Evolutionary conservation across 2,113 vertebrate genomes (phyloP), one percentile per base, ranked within the genome.

Genomic region (Speoplatyrhinus poulsoni): DNA sequence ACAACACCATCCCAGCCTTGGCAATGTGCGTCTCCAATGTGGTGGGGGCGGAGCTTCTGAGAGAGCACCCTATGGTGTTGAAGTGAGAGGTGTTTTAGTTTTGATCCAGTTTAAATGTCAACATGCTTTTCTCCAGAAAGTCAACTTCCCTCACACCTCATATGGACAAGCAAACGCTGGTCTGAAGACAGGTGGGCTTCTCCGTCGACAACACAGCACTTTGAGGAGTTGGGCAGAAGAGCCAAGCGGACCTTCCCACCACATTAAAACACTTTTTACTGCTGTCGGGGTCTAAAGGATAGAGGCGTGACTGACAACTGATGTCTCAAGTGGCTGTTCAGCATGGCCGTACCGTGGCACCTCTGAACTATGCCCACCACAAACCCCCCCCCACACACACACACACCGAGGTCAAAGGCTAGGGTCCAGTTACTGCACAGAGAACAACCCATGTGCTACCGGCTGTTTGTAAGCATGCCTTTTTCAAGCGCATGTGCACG

Each of bases 371-470:
- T 26, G 26, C 26, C 26, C 26, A 26, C 26, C 26, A 47, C 75
- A 60, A 12, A 62, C 52, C 56, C 19, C 46, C 52, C 59, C 52
- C 46, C 11, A 36, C 53, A 49, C 52, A 12, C n/a, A 10, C 16
- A 46, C 66, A 33, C 53, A 17, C 15, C 17, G 53, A 41, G 57
- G 69, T 75, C 69, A 79, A 68, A 70, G 70, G 65, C 69, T 76
- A n/a, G 3, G 60, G 41, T 84, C 72, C 46, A 26, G 19, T 65
- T 70, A 75, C 62, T 74, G 33, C 16, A 9, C 46, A 65, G 53
- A 70, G 71, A 57, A 26, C 65, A 9, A 11, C n/a, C 46, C 15
- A 13, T 5, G 4, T 53, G 12, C n/a, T 53, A 13, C 13, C 52
- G 52, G 26, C 26, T 26, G 26, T 26, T 26, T 26, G 26, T 26